Evolutionary conservation across 2,113 vertebrate genomes (phyloP), one percentile per base, ranked within the genome.

Genomic region (Antidorcas marsupialis): DNA sequence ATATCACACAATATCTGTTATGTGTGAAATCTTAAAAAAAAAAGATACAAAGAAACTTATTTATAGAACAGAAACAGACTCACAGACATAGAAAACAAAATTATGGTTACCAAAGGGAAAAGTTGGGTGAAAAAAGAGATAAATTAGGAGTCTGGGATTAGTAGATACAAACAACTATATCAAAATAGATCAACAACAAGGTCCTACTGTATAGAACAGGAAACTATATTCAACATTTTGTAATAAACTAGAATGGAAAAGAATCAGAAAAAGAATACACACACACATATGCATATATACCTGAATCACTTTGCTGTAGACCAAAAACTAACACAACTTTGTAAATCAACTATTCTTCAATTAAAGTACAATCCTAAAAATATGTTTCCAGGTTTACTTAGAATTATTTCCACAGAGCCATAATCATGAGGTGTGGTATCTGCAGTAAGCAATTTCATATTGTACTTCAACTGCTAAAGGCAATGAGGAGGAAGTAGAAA

Each of bases 391-490:
- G 23, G 62, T 60, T 97, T 87, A 36, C 57, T 85, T 53, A 74
- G 79, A 92, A 97, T 95, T 91, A 79, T 94, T 92, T 94, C 60
- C 50, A 59, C n/a, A 85, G 45, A 97, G 60, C 67, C 67, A 91
- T 93, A 92, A 87, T 95, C 85, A 85, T 36, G 78, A 96, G 28
- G 78, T 74, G 36, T 84, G 81, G 62, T 27, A 84, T 79, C 39
- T 88, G 39, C 25, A 92, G 28, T 17, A 95, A 82, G 83, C 30
- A 71, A 64, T 88, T 96, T 76, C 92, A 92, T 95, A 71, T 33
- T 64, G 25, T 45, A 84, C 84, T 97, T 92, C 45, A 88, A 79
- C 47, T 64, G 21, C 52, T 59, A 47, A 60, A 92, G 45, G 27
- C 25, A 71, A 45, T 52, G 53, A 94, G n/a, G 59, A 90, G 55